A percentile compares a stretch with the other conserved stretches of the same genome.
These are phyloP conservation scores for Oryzias celebensis DNA, from an alignment of 2,113 vertebrate genomes.

Conservation along the genomic window DNA sequence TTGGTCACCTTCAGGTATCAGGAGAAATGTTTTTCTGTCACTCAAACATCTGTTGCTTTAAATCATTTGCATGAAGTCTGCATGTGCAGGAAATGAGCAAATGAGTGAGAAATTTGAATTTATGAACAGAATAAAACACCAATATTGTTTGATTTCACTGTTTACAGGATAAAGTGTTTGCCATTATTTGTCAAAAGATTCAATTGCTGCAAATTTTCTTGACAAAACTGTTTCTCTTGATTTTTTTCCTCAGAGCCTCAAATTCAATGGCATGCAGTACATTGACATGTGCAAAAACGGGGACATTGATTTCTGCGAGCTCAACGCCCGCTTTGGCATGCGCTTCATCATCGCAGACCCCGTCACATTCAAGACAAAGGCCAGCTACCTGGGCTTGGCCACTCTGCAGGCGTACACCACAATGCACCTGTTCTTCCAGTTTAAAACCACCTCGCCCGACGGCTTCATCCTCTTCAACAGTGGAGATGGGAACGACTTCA, in stretches of 20 bases:
- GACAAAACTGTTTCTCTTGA: background rate
- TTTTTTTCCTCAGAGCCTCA: constrained; percentile 79
- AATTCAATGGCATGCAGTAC: constrained; percentile 95
- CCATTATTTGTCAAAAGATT: background rate
- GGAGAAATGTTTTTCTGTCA: background rate
- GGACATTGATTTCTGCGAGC: constrained; percentile 94
- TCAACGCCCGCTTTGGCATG: constrained; percentile 94
- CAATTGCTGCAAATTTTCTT: background rate
- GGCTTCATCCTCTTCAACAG: constrained; percentile 96
- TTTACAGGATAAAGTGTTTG: too few relatives aligned
- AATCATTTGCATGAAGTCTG: background rate
- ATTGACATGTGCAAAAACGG: constrained; percentile 98
- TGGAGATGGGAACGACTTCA: constrained; percentile 87
- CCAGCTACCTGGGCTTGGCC: constrained; percentile 93
- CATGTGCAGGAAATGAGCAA: too few relatives aligned
- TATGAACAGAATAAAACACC: too few relatives aligned
- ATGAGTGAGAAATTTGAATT: too few relatives aligned
- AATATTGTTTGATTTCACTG: too few relatives aligned
- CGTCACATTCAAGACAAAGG: constrained; percentile 94
- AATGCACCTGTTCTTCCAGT: constrained; percentile 99
- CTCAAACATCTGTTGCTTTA: background rate
- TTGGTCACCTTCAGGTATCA: constrained; percentile 87
- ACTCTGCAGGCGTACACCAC: constrained; percentile 96
- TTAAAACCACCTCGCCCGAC: constrained; percentile 94
- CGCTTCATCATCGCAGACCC: constrained; percentile 96